phyloP scores from a whole-genome alignment of 1,140 invertebrate species.

The Hycleus phaleratus region DNA sequence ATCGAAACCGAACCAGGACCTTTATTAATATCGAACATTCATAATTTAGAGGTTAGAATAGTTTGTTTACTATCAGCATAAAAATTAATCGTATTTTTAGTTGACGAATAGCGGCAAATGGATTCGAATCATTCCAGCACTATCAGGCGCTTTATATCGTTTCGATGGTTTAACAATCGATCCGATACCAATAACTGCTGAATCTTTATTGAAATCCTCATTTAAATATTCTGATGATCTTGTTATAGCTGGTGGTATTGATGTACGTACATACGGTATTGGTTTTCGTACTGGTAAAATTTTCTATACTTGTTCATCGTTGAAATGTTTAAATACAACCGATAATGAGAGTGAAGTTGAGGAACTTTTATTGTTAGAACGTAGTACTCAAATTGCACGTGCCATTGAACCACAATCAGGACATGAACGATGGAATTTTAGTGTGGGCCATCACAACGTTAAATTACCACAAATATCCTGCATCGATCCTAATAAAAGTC shows the following conservation, averaged over 20 bases:
- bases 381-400: slow-evolving; percentile 77
- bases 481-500: slow-evolving; percentile 33
- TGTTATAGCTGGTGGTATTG: slow-evolving; percentile 72
- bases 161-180: slow-evolving; percentile 85
- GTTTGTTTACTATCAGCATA: not conserved
- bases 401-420: slow-evolving; percentile 78
- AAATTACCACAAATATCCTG: slow-evolving; percentile 46
- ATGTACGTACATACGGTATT: slow-evolving; percentile 63
- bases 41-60: slow-evolving; percentile 61
- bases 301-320: slow-evolving; percentile 68
- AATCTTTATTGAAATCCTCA: slow-evolving; percentile 74
- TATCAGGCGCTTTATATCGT: slow-evolving; percentile 83
- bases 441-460: slow-evolving; percentile 80
- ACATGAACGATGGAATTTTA: slow-evolving; percentile 92
- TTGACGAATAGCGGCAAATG: slow-evolving; percentile 78
- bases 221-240: slow-evolving; percentile 78
- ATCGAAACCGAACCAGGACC: slow-evolving; percentile 63
- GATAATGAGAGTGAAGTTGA: slow-evolving; percentile 41
- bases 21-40: slow-evolving; percentile 76
- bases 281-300: slow-evolving; percentile 66
- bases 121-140: slow-evolving; percentile 81
- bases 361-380: slow-evolving; percentile 69
- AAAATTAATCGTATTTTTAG: slow-evolving; percentile 43
- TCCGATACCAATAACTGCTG: slow-evolving; percentile 75
- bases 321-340: slow-evolving; percentile 60